A percentile compares a stretch with the other conserved stretches of the same genome.
Conservation (phyloP, 2,888 invertebrate genomes). For the Lasiommata megera region DNA sequence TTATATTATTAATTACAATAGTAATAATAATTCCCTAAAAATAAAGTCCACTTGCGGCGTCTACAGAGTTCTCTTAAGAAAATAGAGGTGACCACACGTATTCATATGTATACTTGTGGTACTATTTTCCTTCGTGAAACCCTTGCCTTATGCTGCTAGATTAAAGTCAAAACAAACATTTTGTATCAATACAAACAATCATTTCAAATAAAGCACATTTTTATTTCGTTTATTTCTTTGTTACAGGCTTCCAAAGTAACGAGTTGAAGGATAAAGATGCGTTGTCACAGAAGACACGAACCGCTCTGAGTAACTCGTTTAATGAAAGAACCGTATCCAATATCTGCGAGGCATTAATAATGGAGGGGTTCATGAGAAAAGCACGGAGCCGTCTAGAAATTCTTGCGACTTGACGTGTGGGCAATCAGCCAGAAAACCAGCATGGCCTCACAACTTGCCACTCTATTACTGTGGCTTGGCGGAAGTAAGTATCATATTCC, state of each 20-base stretch:
- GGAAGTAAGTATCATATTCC: conserved; percentile 60
- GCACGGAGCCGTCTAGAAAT: conserved; percentile 50
- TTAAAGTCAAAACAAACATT: too few relatives aligned
- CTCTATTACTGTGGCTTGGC: conserved; percentile 68
- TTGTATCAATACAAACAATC: too few relatives aligned
- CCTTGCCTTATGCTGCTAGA: too few relatives aligned
- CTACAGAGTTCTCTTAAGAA: too few relatives aligned
- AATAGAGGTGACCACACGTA: too few relatives aligned
- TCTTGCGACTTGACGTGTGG: conserved; percentile 63
- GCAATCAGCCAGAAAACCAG: conserved; percentile 43
- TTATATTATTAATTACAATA: too few relatives aligned
- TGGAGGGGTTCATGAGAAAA: conserved; percentile 53
- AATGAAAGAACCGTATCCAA: conserved; percentile 47
- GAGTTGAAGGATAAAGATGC: conserved; percentile 43
- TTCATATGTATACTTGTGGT: too few relatives aligned
- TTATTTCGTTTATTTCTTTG: conserved; percentile 39
- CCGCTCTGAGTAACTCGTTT: conserved; percentile 41
- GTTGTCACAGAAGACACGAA: conserved; percentile 35
- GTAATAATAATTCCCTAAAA: too few relatives aligned
- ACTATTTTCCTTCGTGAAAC: too few relatives aligned
- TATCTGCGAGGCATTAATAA: conserved; percentile 53
- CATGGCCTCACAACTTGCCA: conserved; percentile 67
- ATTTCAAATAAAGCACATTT: not conserved
- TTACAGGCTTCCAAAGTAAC: conserved; percentile 55
- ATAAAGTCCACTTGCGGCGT: too few relatives aligned